Evolutionary conservation across 2,113 vertebrate genomes (phyloP).

Genomic region (Corynorhinus townsendii): DNA sequence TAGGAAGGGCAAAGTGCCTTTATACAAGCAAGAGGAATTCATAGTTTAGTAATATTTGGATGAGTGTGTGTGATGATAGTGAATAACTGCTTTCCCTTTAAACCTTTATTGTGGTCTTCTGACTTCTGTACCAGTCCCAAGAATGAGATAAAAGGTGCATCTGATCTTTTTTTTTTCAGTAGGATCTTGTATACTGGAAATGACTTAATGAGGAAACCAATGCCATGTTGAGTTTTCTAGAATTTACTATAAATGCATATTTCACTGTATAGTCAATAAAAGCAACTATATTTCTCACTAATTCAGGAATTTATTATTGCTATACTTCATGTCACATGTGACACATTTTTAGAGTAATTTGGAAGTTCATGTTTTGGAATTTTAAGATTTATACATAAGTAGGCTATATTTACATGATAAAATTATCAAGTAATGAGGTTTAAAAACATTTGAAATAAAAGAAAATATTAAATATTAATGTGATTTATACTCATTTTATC

Average conservation of each 20-base stretch:
- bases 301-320: neutral
- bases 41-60: neutral
- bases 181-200: neutral
- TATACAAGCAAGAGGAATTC: neutral
- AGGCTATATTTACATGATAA: neutral
- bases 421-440: neutral
- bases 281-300: neutral
- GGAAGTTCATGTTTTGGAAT: neutral
- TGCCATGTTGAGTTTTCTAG: neutral
- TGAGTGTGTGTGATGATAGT: neutral
- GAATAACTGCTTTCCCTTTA: neutral
- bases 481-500: neutral
- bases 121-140: neutral
- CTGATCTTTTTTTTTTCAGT: neutral
- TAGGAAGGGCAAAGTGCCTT: neutral
- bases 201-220: slow-evolving; percentile 5
- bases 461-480: neutral
- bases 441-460: slow-evolving; percentile 24
- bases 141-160: neutral
- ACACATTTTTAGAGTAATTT: neutral
- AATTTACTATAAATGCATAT: slow-evolving; percentile 17
- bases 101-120: neutral
- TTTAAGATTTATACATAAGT: slow-evolving; percentile 10
- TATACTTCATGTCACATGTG: neutral
- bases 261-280: neutral